Percentiles rank a stretch among this genome's conserved stretches.
Conservation (phyloP, 1,140 invertebrate species). For the Bombus haemorrhoidalis region DNA sequence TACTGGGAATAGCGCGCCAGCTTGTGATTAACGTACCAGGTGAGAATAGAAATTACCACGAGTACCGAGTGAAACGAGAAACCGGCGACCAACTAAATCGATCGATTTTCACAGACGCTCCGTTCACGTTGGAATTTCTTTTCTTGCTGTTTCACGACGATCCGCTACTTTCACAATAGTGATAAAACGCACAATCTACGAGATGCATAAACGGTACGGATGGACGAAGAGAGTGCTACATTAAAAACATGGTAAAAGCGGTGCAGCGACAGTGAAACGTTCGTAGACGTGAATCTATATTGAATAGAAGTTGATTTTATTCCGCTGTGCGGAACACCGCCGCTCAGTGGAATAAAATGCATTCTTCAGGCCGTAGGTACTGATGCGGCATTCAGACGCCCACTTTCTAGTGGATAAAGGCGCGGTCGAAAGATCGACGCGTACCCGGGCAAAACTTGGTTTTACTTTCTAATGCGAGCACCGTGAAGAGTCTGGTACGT, state of each 20-base stretch:
- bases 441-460: neutral
- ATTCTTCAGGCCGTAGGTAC: neutral
- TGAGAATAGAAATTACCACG: neutral
- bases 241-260: neutral
- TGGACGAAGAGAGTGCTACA: neutral
- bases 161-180: neutral
- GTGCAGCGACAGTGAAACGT: constrained; percentile 2
- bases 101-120: neutral
- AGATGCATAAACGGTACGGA: neutral
- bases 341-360: constrained; percentile 3
- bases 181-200: neutral
- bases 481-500: neutral
- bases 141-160: neutral
- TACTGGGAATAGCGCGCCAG: neutral
- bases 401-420: neutral
- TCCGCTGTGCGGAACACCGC: neutral
- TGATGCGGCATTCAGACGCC: constrained; percentile 1
- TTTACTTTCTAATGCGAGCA: constrained; percentile 27
- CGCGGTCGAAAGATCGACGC: constrained; percentile 26
- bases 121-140: neutral
- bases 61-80: neutral
- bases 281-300: neutral
- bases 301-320: neutral
- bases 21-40: neutral
- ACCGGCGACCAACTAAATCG: neutral